Evolutionary conservation across 2,888 invertebrate genomes (phyloP).

Genomic region (Nipponacmea schrenckii): DNA sequence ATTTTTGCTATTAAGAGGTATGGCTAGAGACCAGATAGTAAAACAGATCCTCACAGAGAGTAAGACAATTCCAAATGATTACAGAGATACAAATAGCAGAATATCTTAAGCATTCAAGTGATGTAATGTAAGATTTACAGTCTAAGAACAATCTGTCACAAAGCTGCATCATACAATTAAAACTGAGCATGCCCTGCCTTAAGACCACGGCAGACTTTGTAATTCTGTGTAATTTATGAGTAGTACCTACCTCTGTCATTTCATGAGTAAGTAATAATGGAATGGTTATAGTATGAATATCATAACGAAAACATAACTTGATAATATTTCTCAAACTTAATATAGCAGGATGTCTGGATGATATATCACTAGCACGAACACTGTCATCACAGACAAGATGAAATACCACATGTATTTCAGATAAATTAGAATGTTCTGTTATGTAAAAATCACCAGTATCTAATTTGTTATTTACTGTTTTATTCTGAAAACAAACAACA

Average conservation of each 20-base stretch:
- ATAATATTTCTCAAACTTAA: constrained; percentile 93
- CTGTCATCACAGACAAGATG: constrained; percentile 91
- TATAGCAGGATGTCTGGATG: constrained; percentile 94
- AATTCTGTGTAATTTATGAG: neutral
- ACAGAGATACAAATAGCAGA: too few species aligned
- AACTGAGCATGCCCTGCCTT: neutral
- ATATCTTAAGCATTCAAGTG: too few species aligned
- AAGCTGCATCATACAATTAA: too few species aligned
- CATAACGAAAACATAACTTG: constrained; percentile 93
- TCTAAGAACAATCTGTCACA: too few species aligned
- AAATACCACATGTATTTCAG: constrained; percentile 93
- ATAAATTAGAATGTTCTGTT: constrained; percentile 85
- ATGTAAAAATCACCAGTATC: constrained; percentile 67
- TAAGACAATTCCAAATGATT: too few species aligned
- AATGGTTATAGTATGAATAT: constrained; percentile 90
- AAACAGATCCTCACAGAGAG: too few species aligned
- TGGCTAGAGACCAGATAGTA: too few species aligned
- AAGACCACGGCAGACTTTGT: neutral
- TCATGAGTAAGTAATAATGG: constrained; percentile 92
- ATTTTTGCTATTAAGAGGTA: too few species aligned
- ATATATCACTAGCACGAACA: constrained; percentile 79
- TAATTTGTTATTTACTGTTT: constrained; percentile 38
- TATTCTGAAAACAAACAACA: constrained; percentile 44
- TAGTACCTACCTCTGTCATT: constrained; percentile 84
- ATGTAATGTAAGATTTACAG: too few species aligned